Conservation (phyloP, 2,888 invertebrate species). For the Drosophila vallismaia region DNA sequence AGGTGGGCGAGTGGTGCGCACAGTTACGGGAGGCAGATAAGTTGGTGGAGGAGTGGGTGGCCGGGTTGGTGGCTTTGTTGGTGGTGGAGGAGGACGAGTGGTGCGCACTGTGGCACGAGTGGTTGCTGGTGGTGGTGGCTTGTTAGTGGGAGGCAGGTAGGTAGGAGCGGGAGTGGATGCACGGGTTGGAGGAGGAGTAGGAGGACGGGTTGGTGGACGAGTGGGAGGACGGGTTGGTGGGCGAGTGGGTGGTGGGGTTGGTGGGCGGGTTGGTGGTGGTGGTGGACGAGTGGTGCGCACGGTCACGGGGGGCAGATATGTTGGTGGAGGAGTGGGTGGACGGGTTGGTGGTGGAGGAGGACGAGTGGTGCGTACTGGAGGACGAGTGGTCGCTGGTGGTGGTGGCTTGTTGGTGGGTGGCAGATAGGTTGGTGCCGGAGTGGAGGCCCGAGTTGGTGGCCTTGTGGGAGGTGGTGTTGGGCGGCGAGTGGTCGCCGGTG, state of each 20-base stretch:
- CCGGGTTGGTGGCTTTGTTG: constrained; percentile 42
- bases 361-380: constrained; percentile 57
- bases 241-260: constrained; percentile 38
- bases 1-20: constrained; percentile 28
- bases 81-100: constrained; percentile 44
- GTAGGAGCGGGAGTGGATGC: constrained; percentile 23
- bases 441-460: constrained; percentile 23
- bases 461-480: constrained; percentile 34
- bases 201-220: constrained; percentile 34
- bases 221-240: constrained; percentile 41
- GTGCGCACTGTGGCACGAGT: constrained; percentile 6
- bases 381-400: constrained; percentile 24
- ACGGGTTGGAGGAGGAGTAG: constrained; percentile 40
- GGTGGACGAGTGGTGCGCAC: constrained; percentile 33
- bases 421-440: constrained; percentile 45
- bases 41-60: constrained; percentile 29
- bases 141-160: constrained; percentile 50
- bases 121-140: constrained; percentile 22
- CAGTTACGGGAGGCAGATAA: constrained; percentile 51
- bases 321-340: constrained; percentile 25
- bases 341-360: constrained; percentile 38
- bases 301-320: constrained; percentile 50
- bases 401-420: constrained; percentile 36
- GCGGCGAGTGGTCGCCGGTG: constrained; percentile 35
- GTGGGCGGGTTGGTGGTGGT: constrained; percentile 49